Conservation (phyloP, 2,888 invertebrate genomes). For the Rhodophaea formosa region DNA sequence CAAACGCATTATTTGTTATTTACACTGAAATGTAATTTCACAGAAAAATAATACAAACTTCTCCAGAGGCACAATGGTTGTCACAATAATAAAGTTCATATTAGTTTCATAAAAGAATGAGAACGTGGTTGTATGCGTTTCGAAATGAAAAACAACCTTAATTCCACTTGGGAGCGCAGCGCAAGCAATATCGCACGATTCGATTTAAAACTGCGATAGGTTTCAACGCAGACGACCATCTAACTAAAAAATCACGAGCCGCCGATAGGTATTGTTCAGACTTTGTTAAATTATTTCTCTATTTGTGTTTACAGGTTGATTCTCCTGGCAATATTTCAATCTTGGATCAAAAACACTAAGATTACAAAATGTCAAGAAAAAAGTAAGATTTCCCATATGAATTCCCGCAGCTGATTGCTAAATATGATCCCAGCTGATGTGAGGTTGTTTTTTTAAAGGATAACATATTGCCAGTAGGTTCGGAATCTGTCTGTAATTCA, state of each 20-base stretch:
- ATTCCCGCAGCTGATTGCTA: too few species aligned
- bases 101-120: slow-evolving; percentile 51
- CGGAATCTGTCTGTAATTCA: too few species aligned
- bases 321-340: too few species aligned
- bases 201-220: slow-evolving; percentile 66
- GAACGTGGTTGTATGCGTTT: slow-evolving; percentile 41
- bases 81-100: slow-evolving; percentile 47
- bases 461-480: too few species aligned
- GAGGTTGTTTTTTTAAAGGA: too few species aligned
- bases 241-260: slow-evolving; percentile 34
- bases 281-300: neutral
- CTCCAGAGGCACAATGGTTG: slow-evolving; percentile 29
- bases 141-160: slow-evolving; percentile 60
- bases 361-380: too few species aligned
- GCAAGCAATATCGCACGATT: slow-evolving; percentile 63
- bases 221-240: slow-evolving; percentile 34
- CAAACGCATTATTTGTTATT: neutral
- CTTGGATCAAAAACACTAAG: too few species aligned
- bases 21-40: slow-evolving; percentile 1
- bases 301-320: neutral
- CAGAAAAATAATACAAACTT: slow-evolving; percentile 13
- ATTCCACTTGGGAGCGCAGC: slow-evolving; percentile 53
- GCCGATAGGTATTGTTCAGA: neutral
- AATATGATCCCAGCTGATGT: too few species aligned
- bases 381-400: too few species aligned